Conservation (phyloP, 2,113 vertebrate species). For the Engystomops pustulosus region DNA sequence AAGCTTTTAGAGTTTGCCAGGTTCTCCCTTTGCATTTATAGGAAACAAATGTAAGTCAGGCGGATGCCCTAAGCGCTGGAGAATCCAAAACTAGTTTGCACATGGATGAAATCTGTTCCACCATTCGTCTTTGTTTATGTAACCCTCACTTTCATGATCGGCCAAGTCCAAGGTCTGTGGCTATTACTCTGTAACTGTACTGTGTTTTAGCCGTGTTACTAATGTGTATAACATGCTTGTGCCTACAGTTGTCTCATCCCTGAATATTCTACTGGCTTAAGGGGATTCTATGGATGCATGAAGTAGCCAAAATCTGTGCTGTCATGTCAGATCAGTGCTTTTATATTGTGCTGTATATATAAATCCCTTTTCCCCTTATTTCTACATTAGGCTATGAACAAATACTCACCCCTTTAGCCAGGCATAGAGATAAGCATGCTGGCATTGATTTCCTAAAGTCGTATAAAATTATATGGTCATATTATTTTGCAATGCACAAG, state of each 20-base stretch:
- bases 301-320: too few species aligned
- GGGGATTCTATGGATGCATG: background rate
- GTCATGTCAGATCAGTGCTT: too few species aligned
- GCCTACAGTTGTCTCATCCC: background rate
- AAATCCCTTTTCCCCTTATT: too few species aligned
- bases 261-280: background rate
- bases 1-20: conserved; percentile 4
- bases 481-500: too few species aligned
- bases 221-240: background rate
- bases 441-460: too few species aligned
- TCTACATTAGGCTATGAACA: too few species aligned
- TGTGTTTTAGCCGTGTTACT: background rate
- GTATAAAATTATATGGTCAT: too few species aligned
- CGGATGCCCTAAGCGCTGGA: conserved; percentile 9
- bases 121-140: conserved; percentile 20
- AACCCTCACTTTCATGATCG: conserved; percentile 15
- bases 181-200: conserved; percentile 4
- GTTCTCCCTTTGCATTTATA: conserved; percentile 18
- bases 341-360: too few species aligned
- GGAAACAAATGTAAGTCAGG: conserved; percentile 37
- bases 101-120: conserved; percentile 53
- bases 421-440: too few species aligned
- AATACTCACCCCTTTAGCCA: too few species aligned
- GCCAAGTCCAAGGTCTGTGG: conserved; percentile 15
- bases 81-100: conserved; percentile 14